Percentiles rank a stretch among this genome's conserved stretches.
Conservation (phyloP, 2,888 invertebrate genomes). For the Trissoscelio sp. region DNA sequence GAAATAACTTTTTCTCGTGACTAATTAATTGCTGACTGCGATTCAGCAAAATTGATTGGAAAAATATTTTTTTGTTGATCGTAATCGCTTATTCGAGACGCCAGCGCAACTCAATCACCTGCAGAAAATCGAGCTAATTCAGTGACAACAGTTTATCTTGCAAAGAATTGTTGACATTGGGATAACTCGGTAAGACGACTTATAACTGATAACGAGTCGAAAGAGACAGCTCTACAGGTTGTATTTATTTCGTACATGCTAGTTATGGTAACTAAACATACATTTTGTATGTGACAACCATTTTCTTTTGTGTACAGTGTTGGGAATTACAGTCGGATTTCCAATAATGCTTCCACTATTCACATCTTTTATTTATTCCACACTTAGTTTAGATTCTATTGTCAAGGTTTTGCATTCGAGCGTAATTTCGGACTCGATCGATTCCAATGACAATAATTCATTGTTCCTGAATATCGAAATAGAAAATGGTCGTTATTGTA, state of each 20-base stretch:
- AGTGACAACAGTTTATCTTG: slow-evolving; percentile 7
- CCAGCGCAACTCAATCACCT: no score
- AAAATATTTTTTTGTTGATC: no score
- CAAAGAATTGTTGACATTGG: slow-evolving; percentile 1
- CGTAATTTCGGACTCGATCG: slow-evolving; percentile 52
- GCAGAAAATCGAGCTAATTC: neutral
- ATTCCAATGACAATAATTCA: slow-evolving; percentile 59
- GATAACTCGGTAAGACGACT: slow-evolving; percentile 14
- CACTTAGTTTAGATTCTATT: slow-evolving; percentile 62
- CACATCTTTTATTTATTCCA: slow-evolving; percentile 57
- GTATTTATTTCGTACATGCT: slow-evolving; percentile 35
- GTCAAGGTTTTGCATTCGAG: slow-evolving; percentile 47
- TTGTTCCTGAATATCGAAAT: slow-evolving; percentile 47
- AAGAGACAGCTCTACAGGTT: slow-evolving; percentile 23
- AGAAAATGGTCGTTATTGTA: slow-evolving; percentile 45
- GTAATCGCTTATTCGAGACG: no score
- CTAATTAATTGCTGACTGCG: no score
- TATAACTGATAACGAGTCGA: slow-evolving; percentile 16
- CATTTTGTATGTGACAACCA: slow-evolving; percentile 44
- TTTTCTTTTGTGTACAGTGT: slow-evolving; percentile 49
- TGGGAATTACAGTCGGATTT: slow-evolving; percentile 48
- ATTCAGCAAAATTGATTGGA: no score
- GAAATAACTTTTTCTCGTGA: no score
- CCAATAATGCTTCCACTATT: slow-evolving; percentile 58
- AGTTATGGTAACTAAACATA: slow-evolving; percentile 50